phyloP scores from a whole-genome alignment of 2,797 vertebrate genomes.

The Artibeus lituratus region DNA sequence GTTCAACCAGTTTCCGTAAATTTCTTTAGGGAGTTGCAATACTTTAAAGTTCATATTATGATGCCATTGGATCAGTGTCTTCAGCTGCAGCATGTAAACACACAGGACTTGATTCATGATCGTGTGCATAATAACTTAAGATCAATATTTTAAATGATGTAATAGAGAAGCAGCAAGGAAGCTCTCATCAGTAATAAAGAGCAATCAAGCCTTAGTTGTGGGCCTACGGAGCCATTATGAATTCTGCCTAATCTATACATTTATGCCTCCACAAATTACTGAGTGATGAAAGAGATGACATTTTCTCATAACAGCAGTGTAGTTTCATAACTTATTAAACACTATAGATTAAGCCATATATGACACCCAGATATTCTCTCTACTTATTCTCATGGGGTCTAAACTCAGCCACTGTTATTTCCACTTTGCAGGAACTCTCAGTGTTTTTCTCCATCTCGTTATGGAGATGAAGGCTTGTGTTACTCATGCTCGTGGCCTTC shows the following conservation, averaged over 20 bases:
- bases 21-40: conserved; percentile 66
- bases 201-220: background rate
- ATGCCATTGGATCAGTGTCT: conserved; percentile 61
- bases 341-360: background rate
- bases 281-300: background rate
- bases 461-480: background rate
- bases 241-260: conserved; percentile 16
- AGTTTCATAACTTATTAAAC: conserved; percentile 31
- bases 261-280: background rate
- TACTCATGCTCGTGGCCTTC: background rate
- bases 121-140: background rate
- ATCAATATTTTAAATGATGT: conserved; percentile 48
- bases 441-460: background rate
- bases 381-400: background rate
- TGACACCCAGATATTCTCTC: background rate
- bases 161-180: conserved; percentile 27
- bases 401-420: background rate
- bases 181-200: background rate
- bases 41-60: conserved; percentile 66
- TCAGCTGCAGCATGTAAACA: conserved; percentile 56
- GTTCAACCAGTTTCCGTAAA: conserved; percentile 59
- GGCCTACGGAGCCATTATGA: background rate
- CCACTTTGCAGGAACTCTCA: background rate
- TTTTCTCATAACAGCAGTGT: conserved; percentile 22
- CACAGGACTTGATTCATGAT: conserved; percentile 57